phyloP scores from a whole-genome alignment of 2,797 vertebrate species.

The Scolopax rusticola region DNA sequence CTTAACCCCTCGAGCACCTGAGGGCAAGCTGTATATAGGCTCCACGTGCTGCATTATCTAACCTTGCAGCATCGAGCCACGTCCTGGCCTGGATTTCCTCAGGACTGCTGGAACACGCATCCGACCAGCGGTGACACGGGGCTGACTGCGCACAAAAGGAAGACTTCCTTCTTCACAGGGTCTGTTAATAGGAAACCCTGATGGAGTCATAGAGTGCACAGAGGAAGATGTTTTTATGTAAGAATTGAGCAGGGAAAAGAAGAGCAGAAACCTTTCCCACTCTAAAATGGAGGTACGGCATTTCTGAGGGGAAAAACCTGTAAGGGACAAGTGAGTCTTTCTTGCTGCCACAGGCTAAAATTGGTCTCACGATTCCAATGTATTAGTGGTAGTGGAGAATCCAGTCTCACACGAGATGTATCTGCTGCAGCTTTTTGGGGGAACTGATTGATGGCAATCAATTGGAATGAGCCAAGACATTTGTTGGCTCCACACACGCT shows the following conservation, averaged over 20 bases:
- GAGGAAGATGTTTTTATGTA: background rate
- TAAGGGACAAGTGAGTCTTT: background rate
- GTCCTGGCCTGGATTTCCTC: background rate
- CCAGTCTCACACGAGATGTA: background rate
- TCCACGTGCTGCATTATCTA: background rate
- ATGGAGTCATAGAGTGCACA: background rate
- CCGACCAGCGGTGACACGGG: background rate
- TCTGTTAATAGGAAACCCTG: background rate
- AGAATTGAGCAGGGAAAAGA: slow-evolving; percentile 8
- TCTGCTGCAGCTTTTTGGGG: background rate
- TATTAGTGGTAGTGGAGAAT: background rate
- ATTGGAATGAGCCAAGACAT: background rate
- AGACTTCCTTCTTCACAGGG: slow-evolving; percentile 8
- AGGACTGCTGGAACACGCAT: background rate
- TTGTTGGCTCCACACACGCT: background rate
- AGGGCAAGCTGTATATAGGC: background rate
- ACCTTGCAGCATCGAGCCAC: background rate
- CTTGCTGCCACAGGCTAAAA: background rate
- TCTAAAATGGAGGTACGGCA: background rate
- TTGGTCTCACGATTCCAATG: background rate
- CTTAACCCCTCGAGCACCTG: slow-evolving; percentile 16
- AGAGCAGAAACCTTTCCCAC: background rate
- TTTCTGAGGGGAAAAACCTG: background rate
- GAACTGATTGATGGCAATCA: background rate
- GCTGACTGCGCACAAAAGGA: background rate